Percentiles rank a stretch among this genome's conserved stretches.
These are phyloP conservation scores for Sorex fumeus DNA, from an alignment of 2,113 vertebrate genomes.

Conservation along the genomic window DNA sequence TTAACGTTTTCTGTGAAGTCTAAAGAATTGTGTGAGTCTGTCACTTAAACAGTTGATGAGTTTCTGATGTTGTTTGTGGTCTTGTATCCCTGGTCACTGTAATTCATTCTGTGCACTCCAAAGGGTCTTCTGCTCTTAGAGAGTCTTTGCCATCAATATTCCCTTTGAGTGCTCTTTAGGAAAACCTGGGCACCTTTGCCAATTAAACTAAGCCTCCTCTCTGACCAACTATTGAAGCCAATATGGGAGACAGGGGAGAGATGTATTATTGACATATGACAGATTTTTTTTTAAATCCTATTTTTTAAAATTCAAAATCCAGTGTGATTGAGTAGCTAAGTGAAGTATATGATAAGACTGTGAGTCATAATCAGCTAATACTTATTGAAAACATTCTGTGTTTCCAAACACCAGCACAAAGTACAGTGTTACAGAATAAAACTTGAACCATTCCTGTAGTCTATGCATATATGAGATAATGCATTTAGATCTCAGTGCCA, in stretches of 20 bases:
- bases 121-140: slow-evolving; percentile 31
- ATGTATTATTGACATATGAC: neutral
- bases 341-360: slow-evolving; percentile 24
- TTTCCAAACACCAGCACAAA: slow-evolving; percentile 1
- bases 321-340: slow-evolving; percentile 9
- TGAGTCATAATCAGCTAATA: neutral
- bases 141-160: slow-evolving; percentile 54
- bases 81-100: slow-evolving; percentile 61
- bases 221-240: slow-evolving; percentile 27
- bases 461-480: neutral
- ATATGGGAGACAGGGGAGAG: neutral
- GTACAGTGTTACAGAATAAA: neutral
- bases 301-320: slow-evolving; percentile 16
- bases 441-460: slow-evolving; percentile 4
- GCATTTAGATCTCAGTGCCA: neutral
- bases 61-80: slow-evolving; percentile 77
- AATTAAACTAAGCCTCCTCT: neutral
- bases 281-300: neutral
- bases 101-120: slow-evolving; percentile 61
- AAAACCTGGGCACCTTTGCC: slow-evolving; percentile 47
- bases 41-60: slow-evolving; percentile 67
- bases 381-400: slow-evolving; percentile 33
- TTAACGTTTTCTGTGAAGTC: slow-evolving; percentile 86
- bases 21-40: slow-evolving; percentile 80
- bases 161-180: slow-evolving; percentile 46